Base-by-base conservation (phyloP, 2,888 invertebrate genomes). In the Gnatocerus cornutus region DNA sequence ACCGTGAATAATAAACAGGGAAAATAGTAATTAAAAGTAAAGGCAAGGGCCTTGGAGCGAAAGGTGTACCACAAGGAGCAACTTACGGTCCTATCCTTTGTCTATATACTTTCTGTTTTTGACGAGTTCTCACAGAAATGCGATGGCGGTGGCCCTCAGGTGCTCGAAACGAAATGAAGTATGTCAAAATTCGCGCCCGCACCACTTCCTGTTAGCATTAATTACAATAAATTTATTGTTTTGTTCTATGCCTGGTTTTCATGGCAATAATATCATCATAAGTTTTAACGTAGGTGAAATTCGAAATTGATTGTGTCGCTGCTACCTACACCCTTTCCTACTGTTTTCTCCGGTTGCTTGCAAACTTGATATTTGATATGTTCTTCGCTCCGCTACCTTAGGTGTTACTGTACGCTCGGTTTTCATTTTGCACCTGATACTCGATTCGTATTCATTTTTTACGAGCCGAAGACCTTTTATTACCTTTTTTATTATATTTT, bases 351-450 rank as follows among this genome's bases (percentile, higher is more conserved):
- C 39, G 52, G 52, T 52, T 33, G 29, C 33, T 52, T 52, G 52
- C 52, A 52, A 33, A 52, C 52, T 30, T 52, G 55, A 55, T 55
- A 55, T 55, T 13, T 10, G 50, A 50, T 50, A 50, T 29, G 50
- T 50, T 9, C 55, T 8, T 39, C 55, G 55, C 14, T 48, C 27
- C 21, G 50, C 30, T 29, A 50, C 48, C 48, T 48, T 48, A 48
- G 48, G 48, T 48, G 48, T 48, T 48, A 10, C 27, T 29, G 33
- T 3, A 29, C 27, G 27, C 29, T 50, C 50, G 50, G 12, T 50
- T 50, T 56, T 41, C 56, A 56, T 59, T 33, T 46, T 16, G 59
- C 59, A 46, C 59, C 46, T 59, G 59, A 59, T 59, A 46, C 41
- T 27, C 59, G 59, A 46, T 59, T 30, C 45, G 45, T 46, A 46